Evolutionary conservation across 37 sponge, comb jelly and placozoan genomes (phyloP).

Genomic region (Tethya wilhelma): DNA sequence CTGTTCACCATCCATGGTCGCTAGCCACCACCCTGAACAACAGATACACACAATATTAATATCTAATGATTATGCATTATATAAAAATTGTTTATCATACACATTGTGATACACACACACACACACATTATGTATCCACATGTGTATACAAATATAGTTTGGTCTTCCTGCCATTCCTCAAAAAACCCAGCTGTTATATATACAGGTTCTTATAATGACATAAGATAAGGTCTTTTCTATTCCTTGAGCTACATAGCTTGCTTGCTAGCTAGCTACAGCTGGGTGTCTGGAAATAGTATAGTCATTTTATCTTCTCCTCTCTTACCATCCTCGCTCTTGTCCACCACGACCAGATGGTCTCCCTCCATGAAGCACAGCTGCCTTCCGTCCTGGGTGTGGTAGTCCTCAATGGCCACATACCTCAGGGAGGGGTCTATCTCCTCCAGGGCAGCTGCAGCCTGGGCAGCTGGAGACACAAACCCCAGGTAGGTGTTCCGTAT

Average conservation of each 20-base stretch:
- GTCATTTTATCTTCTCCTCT: too few relatives aligned
- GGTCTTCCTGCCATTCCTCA: not conserved
- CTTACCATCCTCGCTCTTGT: constrained; percentile 69
- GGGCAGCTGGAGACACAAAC: constrained; percentile 2
- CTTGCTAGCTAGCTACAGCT: not conserved
- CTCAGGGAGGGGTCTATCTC: constrained; percentile 6
- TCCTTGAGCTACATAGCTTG: not conserved
- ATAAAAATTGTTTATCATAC: too few relatives aligned
- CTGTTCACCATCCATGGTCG: constrained; percentile 16
- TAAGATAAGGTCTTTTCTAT: too few relatives aligned
- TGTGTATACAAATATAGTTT: too few relatives aligned
- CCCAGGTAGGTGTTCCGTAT: constrained; percentile 19
- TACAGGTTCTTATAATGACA: too few relatives aligned
- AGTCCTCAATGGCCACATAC: constrained; percentile 60
- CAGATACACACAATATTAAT: too few relatives aligned
- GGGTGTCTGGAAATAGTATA: not conserved
- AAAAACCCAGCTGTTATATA: too few relatives aligned
- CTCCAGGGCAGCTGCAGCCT: not conserved
- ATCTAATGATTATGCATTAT: too few relatives aligned
- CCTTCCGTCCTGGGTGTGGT: constrained; percentile 24
- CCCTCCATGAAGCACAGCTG: constrained; percentile 63
- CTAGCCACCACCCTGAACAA: constrained; percentile 80
- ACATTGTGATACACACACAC: too few relatives aligned
- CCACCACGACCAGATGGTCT: constrained; percentile 41
- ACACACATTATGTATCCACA: too few relatives aligned